Evolutionary conservation across 2,888 invertebrate genomes (phyloP), one percentile per base, ranked within the genome.

Genomic region (Leptogaster cylindrica): DNA sequence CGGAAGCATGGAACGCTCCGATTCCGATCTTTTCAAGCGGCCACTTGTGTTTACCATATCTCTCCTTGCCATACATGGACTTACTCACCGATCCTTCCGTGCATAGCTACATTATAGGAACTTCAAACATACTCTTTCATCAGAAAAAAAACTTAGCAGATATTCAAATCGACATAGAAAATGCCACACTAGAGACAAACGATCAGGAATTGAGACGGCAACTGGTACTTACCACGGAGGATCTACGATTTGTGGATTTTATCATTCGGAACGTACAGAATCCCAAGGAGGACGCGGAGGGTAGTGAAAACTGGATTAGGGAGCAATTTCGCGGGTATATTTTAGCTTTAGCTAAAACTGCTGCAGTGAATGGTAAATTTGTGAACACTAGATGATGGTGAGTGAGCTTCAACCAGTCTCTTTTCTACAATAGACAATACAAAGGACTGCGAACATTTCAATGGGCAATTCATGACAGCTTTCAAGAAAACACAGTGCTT

Each of bases 61-160:
- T 98, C 71, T 96, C 96, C 2, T 83, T 99, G 72, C 95, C 97
- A 73, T 97, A 95, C 79, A 87, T 97, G 83, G 98, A 98, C 82
- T 83, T 96, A 66, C 82, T 99, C 65, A 89, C 89, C 55, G 95
- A 97, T 79, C 86, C 91, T 2, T 92, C 92, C 73, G 93, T 97
- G 5, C 83, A 90, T 70, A 92, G 91, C 25, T 92, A 92, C 81
- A 85, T 96, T 46, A 92, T 97, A 68, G 98, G 99, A 36, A 97
- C 97, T n/a, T 97, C 97, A 12, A 99, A 99, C 83, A 91, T 96
- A n/a, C 83, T 99, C 33, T 99, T 98, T 78, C 94, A 95, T 78
- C 97, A 97, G 79, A 96, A 96, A 77, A 87, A 91, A 70, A 92
- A 96, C 75, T 82, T 97, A 55, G 91, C 94, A 70, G 98, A 99